A percentile compares a stretch with the other conserved stretches of the same genome.
Conservation (phyloP, 2,113 vertebrate species). For the Anoplopoma fimbria region DNA sequence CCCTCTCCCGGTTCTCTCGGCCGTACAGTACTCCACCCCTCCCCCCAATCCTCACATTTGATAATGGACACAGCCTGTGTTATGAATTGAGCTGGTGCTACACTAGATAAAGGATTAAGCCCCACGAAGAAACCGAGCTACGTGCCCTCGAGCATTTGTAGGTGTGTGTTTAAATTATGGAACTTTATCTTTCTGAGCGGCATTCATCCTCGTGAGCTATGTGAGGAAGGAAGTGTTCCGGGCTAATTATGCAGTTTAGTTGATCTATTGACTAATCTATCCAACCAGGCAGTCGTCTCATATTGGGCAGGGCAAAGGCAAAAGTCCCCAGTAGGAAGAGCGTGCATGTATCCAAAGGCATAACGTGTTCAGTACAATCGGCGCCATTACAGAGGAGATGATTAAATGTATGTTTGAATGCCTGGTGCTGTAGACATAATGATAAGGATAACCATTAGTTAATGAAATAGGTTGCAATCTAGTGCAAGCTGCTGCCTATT, state of each 20-base stretch:
- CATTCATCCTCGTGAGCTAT: conserved; percentile 7
- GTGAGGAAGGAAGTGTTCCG: not conserved
- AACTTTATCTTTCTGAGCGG: not conserved
- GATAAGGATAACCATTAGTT: conserved; percentile 50
- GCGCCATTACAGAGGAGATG: conserved; percentile 11
- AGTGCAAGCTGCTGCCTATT: conserved; percentile 30
- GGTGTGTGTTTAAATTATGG: conserved; percentile 6
- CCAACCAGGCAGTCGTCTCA: conserved; percentile 13
- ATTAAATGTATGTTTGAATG: conserved; percentile 50
- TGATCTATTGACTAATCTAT: not conserved
- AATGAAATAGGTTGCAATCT: conserved; percentile 47
- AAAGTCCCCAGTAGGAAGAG: not conserved
- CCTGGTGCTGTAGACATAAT: conserved; percentile 10
- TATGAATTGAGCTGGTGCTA: conserved; percentile 43
- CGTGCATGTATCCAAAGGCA: not conserved
- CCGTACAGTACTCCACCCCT: conserved; percentile 29
- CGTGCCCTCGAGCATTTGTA: not conserved
- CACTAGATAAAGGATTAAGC: conserved; percentile 49
- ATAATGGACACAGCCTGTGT: conserved; percentile 62
- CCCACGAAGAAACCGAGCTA: conserved; percentile 8
- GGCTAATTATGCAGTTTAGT: not conserved
- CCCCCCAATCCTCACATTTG: conserved; percentile 55
- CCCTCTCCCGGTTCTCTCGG: conserved; percentile 40
- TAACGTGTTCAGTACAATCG: not conserved
- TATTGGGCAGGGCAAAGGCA: not conserved